Base-by-base conservation (phyloP, 2,797 vertebrate species). In the Nasua narica region DNA sequence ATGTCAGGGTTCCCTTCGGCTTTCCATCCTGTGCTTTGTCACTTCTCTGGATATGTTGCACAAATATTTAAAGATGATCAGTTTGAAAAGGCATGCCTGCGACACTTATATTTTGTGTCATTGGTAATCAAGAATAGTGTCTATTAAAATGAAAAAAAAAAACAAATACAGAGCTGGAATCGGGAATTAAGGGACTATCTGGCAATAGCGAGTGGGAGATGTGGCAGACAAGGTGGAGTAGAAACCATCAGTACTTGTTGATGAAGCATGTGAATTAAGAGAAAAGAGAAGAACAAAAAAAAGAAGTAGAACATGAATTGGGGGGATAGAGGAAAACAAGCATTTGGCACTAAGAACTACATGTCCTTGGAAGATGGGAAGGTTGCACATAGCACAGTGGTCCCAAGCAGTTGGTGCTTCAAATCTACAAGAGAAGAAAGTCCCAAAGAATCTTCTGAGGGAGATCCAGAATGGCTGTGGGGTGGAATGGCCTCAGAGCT, bases 141-240 rank as follows among this genome's bases (percentile, higher is more conserved):
- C 16, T 19, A 18, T 18, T 32, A 48, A 43, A 52, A n/a, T 43
- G 48, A 70, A 52, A 43, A 69, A 21, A 21, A 54, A 21, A 52
- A 40, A 40, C 40, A 52, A 76, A 27, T 7, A 15, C 15, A 23
- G 21, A 56, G 14, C 9, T 40, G 25, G 23, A 35, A 25, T 6
- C 5, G 2, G 18, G 8, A 69, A 29, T 27, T 35, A 14, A 54
- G 46, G 62, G 23, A 11, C 13, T 35, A 3, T 19, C 40, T 74
- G 50, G 25, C 0, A 3, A 27, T 19, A 62, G 25, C 2, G 23
- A 76, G 14, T 74, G n/a, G 18, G n/a, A 2, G 37, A 27, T 3
- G 90, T 9, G 4, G 5, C 4, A 32, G 32, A 27, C 3, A 0
- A 0, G 5, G 0, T 1, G 2, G 37, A 18, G 14, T 3, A 27